Conservation (phyloP, 2,888 invertebrate genomes). For the Thyatira batis region DNA sequence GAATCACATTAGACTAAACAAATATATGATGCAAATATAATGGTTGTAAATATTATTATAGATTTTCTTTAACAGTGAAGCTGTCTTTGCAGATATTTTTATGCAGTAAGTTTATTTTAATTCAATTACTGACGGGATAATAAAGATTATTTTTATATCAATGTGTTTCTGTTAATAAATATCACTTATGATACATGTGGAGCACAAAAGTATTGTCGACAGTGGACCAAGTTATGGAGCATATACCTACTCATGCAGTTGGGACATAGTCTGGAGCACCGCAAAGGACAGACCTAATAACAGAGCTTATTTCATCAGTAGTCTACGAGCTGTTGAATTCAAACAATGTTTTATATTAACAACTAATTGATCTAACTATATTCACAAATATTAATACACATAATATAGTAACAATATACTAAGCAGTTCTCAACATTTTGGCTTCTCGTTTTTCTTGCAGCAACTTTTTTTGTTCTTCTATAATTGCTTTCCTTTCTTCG, state of each 20-base stretch:
- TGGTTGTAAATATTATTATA: neutral
- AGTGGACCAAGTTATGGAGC: too few relatives aligned
- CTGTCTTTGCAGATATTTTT: neutral
- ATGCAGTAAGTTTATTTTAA: neutral
- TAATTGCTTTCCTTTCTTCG: conserved; percentile 85
- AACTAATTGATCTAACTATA: conserved; percentile 11
- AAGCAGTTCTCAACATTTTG: conserved; percentile 92
- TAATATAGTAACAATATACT: conserved; percentile 33
- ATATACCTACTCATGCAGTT: too few relatives aligned
- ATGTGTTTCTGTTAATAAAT: neutral
- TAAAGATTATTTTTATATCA: conserved; percentile 4
- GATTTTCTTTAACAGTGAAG: neutral
- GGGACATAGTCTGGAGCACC: too few relatives aligned
- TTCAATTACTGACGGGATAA: neutral
- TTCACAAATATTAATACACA: conserved; percentile 16
- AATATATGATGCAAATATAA: conserved; percentile 4
- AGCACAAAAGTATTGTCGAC: too few relatives aligned
- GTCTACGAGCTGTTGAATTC: too few relatives aligned
- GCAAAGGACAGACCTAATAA: too few relatives aligned
- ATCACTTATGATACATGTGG: too few relatives aligned
- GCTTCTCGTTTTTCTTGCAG: conserved; percentile 93
- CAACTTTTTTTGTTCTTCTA: conserved; percentile 88
- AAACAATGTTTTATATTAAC: neutral
- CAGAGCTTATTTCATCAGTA: too few relatives aligned
- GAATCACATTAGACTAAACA: conserved; percentile 4